Evolutionary conservation across 1,140 invertebrate species (phyloP).

Genomic region (Globodera rostochiensis): DNA sequence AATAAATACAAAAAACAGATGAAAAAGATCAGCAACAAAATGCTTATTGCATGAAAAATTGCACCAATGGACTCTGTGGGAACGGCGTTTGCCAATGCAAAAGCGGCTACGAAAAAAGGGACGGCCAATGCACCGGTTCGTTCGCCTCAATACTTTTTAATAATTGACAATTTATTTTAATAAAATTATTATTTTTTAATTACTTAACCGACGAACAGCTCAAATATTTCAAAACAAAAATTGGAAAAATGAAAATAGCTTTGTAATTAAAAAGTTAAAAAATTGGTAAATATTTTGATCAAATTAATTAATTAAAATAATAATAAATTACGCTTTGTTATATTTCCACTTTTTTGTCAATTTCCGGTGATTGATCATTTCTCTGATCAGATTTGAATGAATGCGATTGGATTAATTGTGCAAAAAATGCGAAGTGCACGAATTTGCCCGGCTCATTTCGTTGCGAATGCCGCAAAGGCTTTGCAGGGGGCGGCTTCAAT

Average conservation of each 20-base stretch:
- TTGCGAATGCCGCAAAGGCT: constrained; percentile 48
- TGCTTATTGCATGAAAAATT: not conserved
- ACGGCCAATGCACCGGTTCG: constrained; percentile 27
- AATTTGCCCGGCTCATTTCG: constrained; percentile 43
- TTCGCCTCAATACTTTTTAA: not conserved
- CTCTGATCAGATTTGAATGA: constrained; percentile 43
- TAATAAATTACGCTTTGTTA: not conserved
- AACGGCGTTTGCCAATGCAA: constrained; percentile 40
- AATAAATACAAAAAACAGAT: not conserved
- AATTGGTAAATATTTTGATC: no score
- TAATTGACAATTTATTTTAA: constrained; percentile 22
- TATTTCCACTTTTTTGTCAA: no score
- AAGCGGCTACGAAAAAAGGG: constrained; percentile 37
- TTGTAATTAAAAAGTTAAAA: no score
- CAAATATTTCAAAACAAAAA: no score
- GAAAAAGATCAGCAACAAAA: constrained; percentile 23
- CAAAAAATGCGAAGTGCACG: constrained; percentile 36
- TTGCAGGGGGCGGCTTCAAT: constrained; percentile 48
- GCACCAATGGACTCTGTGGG: constrained; percentile 32
- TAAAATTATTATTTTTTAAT: constrained; percentile 3
- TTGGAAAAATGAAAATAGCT: no score
- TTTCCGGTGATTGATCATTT: not conserved
- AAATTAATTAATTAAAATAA: not conserved
- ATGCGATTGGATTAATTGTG: constrained; percentile 44
- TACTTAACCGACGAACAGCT: not conserved